Conservation (phyloP, 2,797 vertebrate species). For the Eidolon dupreanum region DNA sequence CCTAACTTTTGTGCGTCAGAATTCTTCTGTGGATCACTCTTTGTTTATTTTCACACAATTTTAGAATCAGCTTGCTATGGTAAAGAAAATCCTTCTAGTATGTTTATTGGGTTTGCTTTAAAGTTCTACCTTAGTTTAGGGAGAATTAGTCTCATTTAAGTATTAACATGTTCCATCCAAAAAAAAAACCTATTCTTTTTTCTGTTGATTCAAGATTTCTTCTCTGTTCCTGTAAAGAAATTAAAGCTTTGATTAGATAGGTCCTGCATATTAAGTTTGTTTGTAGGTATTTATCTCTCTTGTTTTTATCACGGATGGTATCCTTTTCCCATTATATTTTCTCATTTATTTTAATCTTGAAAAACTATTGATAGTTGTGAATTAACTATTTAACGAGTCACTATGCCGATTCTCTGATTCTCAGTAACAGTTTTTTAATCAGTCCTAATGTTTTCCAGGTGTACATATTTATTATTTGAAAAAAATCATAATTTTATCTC, state of each 20-base stretch:
- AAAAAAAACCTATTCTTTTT: neutral
- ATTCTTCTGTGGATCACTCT: neutral
- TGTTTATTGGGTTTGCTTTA: neutral
- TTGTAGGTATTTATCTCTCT: neutral
- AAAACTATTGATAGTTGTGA: neutral
- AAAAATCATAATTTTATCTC: neutral
- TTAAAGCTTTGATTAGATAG: slow-evolving; percentile 9
- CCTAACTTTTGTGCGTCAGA: neutral
- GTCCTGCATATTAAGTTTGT: neutral
- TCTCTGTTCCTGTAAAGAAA: neutral
- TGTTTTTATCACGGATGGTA: neutral
- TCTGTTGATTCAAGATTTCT: neutral
- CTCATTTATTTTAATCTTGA: neutral
- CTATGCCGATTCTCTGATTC: neutral
- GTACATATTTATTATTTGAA: neutral
- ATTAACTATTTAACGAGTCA: neutral
- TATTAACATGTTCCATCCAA: neutral
- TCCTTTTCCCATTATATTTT: neutral
- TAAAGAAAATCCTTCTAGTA: neutral
- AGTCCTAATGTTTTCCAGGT: neutral
- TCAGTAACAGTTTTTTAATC: neutral
- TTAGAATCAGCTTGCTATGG: neutral
- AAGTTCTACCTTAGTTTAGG: neutral
- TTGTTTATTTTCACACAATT: neutral
- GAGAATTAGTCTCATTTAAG: neutral